phyloP scores from a whole-genome alignment of 2,888 invertebrate species.

The Sarcophaga caerulescens region DNA sequence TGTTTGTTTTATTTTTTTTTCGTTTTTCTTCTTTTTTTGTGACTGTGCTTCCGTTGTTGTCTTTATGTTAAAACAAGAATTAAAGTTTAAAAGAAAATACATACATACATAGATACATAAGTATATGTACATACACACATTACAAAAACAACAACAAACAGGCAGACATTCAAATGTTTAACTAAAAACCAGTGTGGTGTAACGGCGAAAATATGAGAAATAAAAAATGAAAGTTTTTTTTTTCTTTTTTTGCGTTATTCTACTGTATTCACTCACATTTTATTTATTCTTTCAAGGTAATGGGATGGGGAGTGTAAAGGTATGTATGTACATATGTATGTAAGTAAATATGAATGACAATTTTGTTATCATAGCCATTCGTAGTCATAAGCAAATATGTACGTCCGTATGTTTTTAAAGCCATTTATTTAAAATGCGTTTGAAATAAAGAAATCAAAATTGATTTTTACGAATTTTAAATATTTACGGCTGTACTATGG shows the following conservation, averaged over 20 bases:
- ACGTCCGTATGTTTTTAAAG: not conserved
- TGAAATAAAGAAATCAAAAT: not conserved
- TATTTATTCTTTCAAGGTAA: not conserved
- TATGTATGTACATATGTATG: not conserved
- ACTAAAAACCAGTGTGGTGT: slow-evolving; percentile 48
- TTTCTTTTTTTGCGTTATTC: slow-evolving; percentile 30
- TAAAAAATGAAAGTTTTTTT: slow-evolving; percentile 47
- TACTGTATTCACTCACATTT: not conserved
- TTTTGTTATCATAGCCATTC: not conserved
- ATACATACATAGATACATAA: slow-evolving; percentile 16
- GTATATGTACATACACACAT: not conserved
- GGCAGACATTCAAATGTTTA: slow-evolving; percentile 33
- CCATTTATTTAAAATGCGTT: not conserved
- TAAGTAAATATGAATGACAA: not conserved
- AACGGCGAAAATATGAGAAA: slow-evolving; percentile 4
- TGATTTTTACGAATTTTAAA: not conserved
- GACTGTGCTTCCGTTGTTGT: slow-evolving; percentile 4
- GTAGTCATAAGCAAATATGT: not conserved
- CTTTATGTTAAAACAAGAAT: slow-evolving; percentile 58
- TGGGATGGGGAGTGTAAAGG: not conserved
- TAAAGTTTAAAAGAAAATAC: slow-evolving; percentile 26
- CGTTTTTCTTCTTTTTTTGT: not conserved
- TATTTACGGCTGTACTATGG: no score
- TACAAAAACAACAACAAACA: slow-evolving; percentile 3
- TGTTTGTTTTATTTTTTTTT: no score